Conservation (phyloP, 1,140 invertebrate genomes). For the Drosophila cardini region DNA sequence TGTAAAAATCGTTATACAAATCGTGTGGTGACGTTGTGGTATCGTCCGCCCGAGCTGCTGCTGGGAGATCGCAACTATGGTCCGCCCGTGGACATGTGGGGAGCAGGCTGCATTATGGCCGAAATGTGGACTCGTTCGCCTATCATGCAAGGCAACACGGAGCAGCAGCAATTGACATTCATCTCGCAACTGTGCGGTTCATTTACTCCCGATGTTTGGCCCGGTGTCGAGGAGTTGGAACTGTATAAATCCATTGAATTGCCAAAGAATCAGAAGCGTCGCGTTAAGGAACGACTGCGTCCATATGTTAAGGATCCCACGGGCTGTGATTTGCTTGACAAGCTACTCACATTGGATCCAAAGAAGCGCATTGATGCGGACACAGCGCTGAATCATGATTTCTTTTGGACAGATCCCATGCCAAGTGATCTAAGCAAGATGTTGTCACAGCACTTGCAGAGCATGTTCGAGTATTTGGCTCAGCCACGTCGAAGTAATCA, state of each 20-base stretch:
- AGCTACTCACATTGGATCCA: constrained; percentile 96
- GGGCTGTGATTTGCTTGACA: constrained; percentile 97
- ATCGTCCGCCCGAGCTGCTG: constrained; percentile 92
- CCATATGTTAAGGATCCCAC: constrained; percentile 96
- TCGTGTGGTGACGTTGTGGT: constrained; percentile 99
- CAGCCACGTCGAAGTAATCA: constrained; percentile 91
- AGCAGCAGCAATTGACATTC: constrained; percentile 97
- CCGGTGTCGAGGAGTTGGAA: constrained; percentile 96
- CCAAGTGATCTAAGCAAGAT: constrained; percentile 96
- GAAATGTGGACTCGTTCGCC: constrained; percentile 99
- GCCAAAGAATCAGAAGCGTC: constrained; percentile 95
- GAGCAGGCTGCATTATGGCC: constrained; percentile 99
- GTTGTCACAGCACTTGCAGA: constrained; percentile 96
- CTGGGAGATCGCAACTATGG: constrained; percentile 97
- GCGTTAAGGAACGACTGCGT: constrained; percentile 95
- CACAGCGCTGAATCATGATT: constrained; percentile 97
- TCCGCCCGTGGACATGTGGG: constrained; percentile 99
- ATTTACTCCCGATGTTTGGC: constrained; percentile 97
- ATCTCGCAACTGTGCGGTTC: constrained; percentile 99
- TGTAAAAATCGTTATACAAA: constrained; percentile 97
- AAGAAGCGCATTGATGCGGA: constrained; percentile 96
- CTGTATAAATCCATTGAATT: constrained; percentile 96
- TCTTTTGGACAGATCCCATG: constrained; percentile 99
- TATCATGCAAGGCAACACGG: constrained; percentile 96
- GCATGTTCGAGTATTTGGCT: constrained; percentile 98